Percentiles rank a stretch among this genome's conserved stretches.
These are phyloP conservation scores for Trinorchestia longiramus DNA, from an alignment of 1,140 invertebrate genomes.

Conservation along the genomic window DNA sequence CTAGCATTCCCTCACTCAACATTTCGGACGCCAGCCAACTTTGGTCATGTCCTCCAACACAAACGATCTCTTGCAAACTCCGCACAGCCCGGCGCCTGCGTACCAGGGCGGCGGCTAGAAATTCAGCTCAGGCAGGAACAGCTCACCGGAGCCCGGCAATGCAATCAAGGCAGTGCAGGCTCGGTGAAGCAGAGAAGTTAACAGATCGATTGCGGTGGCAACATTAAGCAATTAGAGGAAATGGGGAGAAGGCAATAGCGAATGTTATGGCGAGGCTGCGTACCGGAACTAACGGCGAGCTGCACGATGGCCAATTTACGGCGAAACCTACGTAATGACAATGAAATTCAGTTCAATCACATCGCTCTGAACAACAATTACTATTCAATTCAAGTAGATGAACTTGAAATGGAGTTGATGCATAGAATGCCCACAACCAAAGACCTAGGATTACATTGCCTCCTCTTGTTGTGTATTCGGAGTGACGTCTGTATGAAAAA, in stretches of 20 bases:
- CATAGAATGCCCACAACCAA: neutral
- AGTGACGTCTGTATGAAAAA: neutral
- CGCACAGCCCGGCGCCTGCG: no score
- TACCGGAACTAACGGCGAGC: neutral
- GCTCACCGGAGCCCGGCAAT: neutral
- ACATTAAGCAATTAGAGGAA: slow-evolving; percentile 51
- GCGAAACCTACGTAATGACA: slow-evolving; percentile 24
- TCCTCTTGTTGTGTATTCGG: neutral
- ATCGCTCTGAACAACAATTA: neutral
- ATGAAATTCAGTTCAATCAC: neutral
- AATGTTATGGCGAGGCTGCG: neutral
- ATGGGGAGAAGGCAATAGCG: neutral
- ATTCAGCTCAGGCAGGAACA: neutral
- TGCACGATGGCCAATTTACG: slow-evolving; percentile 21
- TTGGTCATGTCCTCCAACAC: neutral
- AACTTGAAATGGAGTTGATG: neutral
- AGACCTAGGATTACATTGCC: neutral
- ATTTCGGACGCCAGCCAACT: neutral
- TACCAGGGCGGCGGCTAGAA: neutral
- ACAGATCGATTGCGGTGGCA: slow-evolving; percentile 50
- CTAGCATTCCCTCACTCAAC: neutral
- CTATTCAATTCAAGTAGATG: neutral
- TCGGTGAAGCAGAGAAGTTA: slow-evolving; percentile 6
- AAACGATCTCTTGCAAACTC: neutral
- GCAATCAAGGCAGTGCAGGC: slow-evolving; percentile 17